A percentile compares a stretch with the other conserved stretches of the same genome.
Conservation (phyloP, 2,888 invertebrate genomes). For the Podotricha telesiphe region DNA sequence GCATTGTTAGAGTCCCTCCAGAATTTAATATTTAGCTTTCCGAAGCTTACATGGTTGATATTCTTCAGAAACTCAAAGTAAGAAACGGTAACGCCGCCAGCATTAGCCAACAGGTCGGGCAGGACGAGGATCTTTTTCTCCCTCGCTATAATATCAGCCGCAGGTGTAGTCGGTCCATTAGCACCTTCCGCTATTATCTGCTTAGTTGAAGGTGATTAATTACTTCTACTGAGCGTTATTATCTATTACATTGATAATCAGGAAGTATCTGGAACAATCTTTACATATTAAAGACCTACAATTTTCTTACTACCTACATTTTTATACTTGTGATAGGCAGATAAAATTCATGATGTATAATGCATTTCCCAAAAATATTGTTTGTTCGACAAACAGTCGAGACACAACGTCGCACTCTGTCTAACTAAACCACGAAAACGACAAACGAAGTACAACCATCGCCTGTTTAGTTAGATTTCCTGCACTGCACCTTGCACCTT, state of each 20-base stretch:
- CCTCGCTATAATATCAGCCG: constrained; percentile 89
- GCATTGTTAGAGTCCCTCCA: constrained; percentile 93
- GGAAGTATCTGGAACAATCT: no score
- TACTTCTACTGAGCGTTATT: no score
- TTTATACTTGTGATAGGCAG: no score
- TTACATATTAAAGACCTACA: no score
- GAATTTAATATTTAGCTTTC: constrained; percentile 93
- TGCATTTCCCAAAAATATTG: no score
- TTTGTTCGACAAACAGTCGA: no score
- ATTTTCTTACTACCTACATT: no score
- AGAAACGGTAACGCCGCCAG: constrained; percentile 95
- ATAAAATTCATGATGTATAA: no score
- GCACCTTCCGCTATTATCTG: constrained; percentile 94
- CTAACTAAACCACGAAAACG: not conserved
- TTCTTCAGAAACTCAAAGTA: constrained; percentile 97
- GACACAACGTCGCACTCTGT: not conserved
- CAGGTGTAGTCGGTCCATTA: constrained; percentile 95
- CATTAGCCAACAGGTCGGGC: constrained; percentile 90
- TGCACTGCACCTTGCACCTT: no score
- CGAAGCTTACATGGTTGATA: constrained; percentile 94
- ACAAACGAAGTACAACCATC: no score
- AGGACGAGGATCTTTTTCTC: constrained; percentile 90
- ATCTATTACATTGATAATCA: not conserved
- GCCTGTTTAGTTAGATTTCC: no score
- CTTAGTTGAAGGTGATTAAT: constrained; percentile 19